Evolutionary conservation across 2,113 vertebrate genomes (phyloP).

Genomic region (Scomber colias): DNA sequence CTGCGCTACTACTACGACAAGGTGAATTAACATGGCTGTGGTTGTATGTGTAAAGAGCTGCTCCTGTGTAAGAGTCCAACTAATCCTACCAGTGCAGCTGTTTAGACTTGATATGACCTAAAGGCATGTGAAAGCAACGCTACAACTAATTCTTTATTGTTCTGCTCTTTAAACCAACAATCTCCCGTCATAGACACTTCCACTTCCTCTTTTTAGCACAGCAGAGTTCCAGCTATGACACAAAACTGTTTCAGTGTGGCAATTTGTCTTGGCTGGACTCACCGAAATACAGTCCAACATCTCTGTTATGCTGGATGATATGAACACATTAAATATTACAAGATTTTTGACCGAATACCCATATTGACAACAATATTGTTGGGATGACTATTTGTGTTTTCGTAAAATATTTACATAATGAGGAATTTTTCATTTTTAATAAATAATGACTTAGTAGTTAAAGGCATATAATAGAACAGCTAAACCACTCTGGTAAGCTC

Average conservation of each 20-base stretch:
- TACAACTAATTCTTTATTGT: constrained; percentile 5
- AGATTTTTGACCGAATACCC: no score
- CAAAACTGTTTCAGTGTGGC: background rate
- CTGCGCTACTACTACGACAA: constrained; percentile 98
- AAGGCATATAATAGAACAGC: no score
- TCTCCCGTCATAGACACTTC: constrained; percentile 48
- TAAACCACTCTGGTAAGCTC: no score
- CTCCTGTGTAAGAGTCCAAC: background rate
- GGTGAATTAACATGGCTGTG: constrained; percentile 78
- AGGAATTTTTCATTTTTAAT: no score
- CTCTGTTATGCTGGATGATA: background rate
- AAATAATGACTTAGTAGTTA: no score
- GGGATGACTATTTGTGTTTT: no score
- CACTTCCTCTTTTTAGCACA: constrained; percentile 68
- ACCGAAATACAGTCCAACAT: background rate
- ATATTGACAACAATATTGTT: no score
- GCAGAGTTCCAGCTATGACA: background rate
- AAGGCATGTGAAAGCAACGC: background rate
- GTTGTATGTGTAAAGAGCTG: background rate
- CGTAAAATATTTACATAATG: no score
- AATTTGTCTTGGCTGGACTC: no score
- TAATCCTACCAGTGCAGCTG: background rate
- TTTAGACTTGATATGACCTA: background rate
- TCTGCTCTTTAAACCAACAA: constrained; percentile 42
- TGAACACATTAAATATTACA: no score